Base-by-base conservation (phyloP, 2,797 vertebrate genomes). In the Anabacerthia variegaticeps region DNA sequence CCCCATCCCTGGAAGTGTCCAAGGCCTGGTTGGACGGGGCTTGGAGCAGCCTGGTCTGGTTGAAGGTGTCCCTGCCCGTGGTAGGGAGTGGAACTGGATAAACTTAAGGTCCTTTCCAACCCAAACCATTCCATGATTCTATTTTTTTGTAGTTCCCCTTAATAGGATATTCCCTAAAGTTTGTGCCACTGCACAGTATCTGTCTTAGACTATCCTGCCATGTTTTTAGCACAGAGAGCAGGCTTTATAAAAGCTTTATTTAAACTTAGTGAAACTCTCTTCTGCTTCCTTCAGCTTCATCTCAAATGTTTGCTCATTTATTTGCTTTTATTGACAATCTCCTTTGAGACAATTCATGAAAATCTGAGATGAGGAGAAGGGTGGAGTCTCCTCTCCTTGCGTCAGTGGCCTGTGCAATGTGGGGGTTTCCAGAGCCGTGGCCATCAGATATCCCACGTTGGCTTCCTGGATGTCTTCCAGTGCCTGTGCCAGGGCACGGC, bases 381-480 rank as follows among this genome's bases (percentile, higher is more conserved):
- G 92, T 82, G 92, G 86, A 92, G 91, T 24, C 83, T 89, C 26
- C 4, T 6, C 4, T 68, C 56, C 37, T 71, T 92, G 63, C 7
- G 2, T 92, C 83, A 89, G 39, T 9, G 13, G 36, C 4, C 0
- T 28, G 9, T 4, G 48, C 48, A 34, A 48, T 0, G 6, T 4
- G 91, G 91, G 91, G 76, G 9, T 95, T 96, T 95, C 89, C 89
- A 0, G 72, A 59, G 63, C 30, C 3, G 1, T 75, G 82, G 43
- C 52, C 49, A 14, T 59, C 76, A 34, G 19, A 41, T 43, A 58
- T 6, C 68, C 36, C 1, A 1, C 4, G 2, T 26, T 43, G n/a
- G 30, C 63, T 90, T 92, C 86, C 93, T 93, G 20, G 22, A 48
- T 30, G 36, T 51, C 58, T 85, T 81, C 68, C 4, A 5, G 39